Conservation (phyloP, 2,797 vertebrate species). For the Eleutherodactylus coqui region DNA sequence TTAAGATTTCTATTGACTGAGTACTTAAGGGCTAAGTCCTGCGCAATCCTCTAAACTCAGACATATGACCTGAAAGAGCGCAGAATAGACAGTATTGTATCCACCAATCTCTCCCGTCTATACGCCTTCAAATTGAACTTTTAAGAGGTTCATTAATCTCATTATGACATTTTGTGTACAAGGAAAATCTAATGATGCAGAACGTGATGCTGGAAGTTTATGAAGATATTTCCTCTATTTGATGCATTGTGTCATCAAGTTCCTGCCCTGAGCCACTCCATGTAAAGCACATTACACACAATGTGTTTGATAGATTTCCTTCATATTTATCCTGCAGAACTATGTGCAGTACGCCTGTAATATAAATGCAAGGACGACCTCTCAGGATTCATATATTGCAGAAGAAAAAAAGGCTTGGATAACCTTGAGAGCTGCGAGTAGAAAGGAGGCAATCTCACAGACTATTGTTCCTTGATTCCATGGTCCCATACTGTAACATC, state of each 20-base stretch:
- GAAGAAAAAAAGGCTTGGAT: constrained; percentile 29
- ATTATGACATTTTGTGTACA: constrained; percentile 1
- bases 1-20: neutral
- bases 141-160: constrained; percentile 20
- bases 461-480: neutral
- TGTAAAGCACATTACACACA: constrained; percentile 24
- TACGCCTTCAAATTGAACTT: neutral
- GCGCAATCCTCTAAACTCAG: constrained; percentile 2
- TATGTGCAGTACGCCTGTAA: constrained; percentile 17
- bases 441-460: neutral
- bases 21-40: neutral
- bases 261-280: neutral
- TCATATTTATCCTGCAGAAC: constrained; percentile 29
- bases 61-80: neutral
- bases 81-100: neutral
- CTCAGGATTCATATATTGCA: constrained; percentile 43
- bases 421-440: constrained; percentile 27
- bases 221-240: constrained; percentile 27
- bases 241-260: constrained; percentile 31
- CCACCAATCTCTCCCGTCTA: neutral
- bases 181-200: constrained; percentile 1
- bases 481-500: neutral
- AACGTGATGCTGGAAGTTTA: neutral
- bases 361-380: constrained; percentile 18
- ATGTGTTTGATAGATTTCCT: constrained; percentile 31